Percentiles rank a stretch among this genome's conserved stretches.
These are phyloP conservation scores for Aptenodytes forsteri DNA, from an alignment of 2,113 vertebrate species.

Conservation along the genomic window DNA sequence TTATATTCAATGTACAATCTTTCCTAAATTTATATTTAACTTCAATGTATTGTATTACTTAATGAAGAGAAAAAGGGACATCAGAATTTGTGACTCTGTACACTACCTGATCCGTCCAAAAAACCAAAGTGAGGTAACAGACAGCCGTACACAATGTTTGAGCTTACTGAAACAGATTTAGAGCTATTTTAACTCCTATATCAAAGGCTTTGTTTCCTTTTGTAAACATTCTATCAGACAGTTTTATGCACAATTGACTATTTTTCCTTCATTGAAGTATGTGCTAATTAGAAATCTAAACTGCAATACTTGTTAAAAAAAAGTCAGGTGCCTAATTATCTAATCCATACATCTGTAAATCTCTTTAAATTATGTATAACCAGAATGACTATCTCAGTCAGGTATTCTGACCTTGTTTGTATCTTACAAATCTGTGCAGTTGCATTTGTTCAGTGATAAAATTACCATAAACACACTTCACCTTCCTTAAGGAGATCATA, in stretches of 20 bases:
- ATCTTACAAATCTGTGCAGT: background rate
- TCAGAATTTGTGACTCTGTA: background rate
- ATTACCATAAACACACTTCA: background rate
- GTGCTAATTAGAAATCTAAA: conserved; percentile 53
- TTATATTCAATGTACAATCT: background rate
- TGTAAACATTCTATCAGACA: background rate
- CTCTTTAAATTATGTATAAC: background rate
- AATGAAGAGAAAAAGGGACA: background rate
- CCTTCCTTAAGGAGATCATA: background rate
- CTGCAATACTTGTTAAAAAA: background rate
- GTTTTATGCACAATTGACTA: background rate
- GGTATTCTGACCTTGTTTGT: background rate
- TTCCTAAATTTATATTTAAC: background rate
- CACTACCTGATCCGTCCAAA: background rate
- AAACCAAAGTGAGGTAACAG: background rate
- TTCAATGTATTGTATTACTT: background rate
- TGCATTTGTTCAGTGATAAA: background rate
- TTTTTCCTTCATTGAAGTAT: conserved; percentile 9
- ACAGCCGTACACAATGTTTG: background rate
- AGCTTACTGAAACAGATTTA: background rate
- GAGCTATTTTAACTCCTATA: background rate
- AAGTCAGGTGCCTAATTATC: conserved; percentile 29
- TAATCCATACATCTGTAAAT: background rate
- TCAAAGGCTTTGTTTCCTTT: background rate
- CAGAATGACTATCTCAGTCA: background rate